Percentiles rank a stretch among this genome's conserved stretches.
Conservation (phyloP, 2,113 vertebrate genomes). For the Poecilia latipinna region DNA sequence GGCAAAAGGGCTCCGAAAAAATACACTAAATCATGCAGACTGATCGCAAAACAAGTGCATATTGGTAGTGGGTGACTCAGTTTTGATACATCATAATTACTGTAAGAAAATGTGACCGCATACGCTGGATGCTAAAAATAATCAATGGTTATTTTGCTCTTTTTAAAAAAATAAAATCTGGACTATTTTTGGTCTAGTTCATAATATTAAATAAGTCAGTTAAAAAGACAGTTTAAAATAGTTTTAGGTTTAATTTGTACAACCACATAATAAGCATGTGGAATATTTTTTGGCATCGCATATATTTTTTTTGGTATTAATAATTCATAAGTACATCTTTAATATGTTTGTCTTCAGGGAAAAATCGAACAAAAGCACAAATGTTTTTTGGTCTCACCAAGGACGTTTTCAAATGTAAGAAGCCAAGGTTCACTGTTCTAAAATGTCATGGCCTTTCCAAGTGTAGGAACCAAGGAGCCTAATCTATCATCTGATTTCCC, state of each 20-base stretch:
- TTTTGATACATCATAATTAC: too few relatives aligned
- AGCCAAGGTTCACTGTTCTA: background rate
- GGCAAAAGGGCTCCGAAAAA: background rate
- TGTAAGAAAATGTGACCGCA: too few relatives aligned
- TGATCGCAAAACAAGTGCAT: background rate
- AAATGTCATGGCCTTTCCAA: background rate
- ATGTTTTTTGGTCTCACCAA: background rate
- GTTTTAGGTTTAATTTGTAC: background rate
- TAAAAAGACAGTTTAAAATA: background rate
- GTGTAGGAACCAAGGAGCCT: background rate
- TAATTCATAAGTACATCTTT: background rate
- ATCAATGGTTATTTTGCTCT: too few relatives aligned
- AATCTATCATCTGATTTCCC: background rate
- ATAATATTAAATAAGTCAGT: too few relatives aligned
- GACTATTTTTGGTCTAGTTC: too few relatives aligned
- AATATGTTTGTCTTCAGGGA: background rate
- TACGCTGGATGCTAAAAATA: too few relatives aligned
- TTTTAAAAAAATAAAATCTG: too few relatives aligned
- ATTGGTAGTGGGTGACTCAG: too few relatives aligned
- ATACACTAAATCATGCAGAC: background rate
- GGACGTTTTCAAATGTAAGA: background rate
- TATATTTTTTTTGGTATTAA: background rate
- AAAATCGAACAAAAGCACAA: background rate
- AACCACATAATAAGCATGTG: background rate
- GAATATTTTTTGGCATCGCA: background rate